Conservation (phyloP, 53 echinoderm and acorn worm species). For the Holothuria leucospilota region DNA sequence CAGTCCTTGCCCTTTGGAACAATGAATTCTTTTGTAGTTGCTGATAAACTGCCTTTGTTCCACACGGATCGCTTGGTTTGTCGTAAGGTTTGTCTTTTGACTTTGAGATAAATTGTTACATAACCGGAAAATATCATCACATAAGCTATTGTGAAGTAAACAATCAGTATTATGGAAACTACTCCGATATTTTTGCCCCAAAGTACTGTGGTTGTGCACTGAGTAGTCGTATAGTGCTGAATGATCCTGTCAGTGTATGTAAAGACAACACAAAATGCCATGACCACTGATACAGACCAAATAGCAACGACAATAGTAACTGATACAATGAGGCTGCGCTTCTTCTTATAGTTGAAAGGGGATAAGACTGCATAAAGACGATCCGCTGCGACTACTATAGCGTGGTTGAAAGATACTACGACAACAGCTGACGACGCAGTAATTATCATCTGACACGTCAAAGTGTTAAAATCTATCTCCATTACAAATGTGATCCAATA, state of each 20-base stretch:
- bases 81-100: neutral
- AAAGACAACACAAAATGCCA: neutral
- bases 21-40: too few species aligned
- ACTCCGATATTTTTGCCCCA: neutral
- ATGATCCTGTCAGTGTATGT: neutral
- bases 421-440: neutral
- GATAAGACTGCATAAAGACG: constrained; percentile 6
- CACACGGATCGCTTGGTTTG: too few species aligned
- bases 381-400: neutral
- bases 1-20: too few species aligned
- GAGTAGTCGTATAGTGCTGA: too few species aligned
- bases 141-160: neutral
- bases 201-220: neutral
- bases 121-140: neutral
- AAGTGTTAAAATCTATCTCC: neutral
- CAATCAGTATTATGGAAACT: neutral
- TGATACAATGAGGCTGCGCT: neutral
- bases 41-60: too few species aligned
- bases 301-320: neutral
- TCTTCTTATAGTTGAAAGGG: constrained; percentile 5
- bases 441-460: neutral
- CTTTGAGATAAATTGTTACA: neutral
- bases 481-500: constrained; percentile 4
- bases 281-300: neutral
- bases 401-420: constrained; percentile 1